A percentile compares a stretch with the other conserved stretches of the same genome.
Evolutionary conservation across 2,113 vertebrate genomes (phyloP).

Genomic region (Asarcornis scutulata): DNA sequence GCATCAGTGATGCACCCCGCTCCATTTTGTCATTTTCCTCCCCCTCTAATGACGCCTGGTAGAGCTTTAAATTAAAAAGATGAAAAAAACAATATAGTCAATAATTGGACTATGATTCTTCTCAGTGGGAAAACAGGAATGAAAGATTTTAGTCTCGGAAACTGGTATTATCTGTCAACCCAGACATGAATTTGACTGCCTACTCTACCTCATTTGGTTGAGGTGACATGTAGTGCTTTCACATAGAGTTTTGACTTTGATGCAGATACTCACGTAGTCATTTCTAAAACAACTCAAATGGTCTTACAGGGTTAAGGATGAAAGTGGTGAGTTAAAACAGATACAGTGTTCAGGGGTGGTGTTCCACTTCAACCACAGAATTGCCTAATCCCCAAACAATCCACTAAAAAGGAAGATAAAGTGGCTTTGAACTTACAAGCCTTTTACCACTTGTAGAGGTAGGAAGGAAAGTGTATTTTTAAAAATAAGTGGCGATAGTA

Average conservation of each 20-base stretch:
- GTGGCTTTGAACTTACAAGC: background rate
- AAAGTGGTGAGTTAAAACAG: constrained; percentile 16
- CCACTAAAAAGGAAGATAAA: constrained; percentile 23
- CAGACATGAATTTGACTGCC: constrained; percentile 3
- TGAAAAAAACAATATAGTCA: background rate
- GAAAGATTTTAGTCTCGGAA: constrained; percentile 9
- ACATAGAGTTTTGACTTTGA: background rate
- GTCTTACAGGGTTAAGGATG: background rate
- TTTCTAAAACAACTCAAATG: constrained; percentile 19
- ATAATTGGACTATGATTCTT: constrained; percentile 41
- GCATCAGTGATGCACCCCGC: background rate
- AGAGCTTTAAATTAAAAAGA: constrained; percentile 21
- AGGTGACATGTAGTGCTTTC: background rate
- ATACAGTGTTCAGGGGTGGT: background rate
- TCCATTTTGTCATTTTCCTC: constrained; percentile 11
- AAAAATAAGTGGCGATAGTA: background rate
- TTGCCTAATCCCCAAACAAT: constrained; percentile 14
- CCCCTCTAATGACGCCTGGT: background rate
- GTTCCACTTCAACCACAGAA: background rate
- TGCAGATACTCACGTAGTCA: background rate
- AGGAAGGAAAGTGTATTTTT: background rate
- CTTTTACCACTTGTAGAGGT: background rate
- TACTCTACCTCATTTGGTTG: background rate
- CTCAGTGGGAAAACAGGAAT: constrained; percentile 29
- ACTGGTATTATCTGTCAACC: constrained; percentile 20